phyloP scores from a whole-genome alignment of 2,888 invertebrate species.

The Hydraecia micacea region DNA sequence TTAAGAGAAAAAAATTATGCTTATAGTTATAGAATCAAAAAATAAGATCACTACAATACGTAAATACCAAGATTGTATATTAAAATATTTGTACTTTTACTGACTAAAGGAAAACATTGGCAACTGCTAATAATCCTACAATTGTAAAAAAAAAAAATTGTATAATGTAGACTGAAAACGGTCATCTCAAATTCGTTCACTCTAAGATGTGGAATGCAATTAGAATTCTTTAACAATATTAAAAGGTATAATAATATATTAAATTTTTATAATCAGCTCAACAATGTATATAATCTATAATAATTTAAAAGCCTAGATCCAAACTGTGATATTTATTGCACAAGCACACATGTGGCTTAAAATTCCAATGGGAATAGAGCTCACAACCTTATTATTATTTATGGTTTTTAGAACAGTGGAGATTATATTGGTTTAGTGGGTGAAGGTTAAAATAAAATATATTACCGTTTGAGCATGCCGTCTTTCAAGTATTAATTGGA shows the following conservation, averaged over 20 bases:
- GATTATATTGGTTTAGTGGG: conserved; percentile 82
- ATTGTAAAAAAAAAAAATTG: conserved; percentile 89
- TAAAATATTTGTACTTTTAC: conserved; percentile 95
- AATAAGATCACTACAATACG: conserved; percentile 90
- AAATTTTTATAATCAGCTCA: conserved; percentile 91
- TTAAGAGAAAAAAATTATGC: conserved; percentile 88
- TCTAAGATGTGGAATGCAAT: conserved; percentile 91
- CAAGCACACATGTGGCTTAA: conserved; percentile 91
- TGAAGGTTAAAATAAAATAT: conserved; percentile 73
- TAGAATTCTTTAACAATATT: conserved; percentile 91
- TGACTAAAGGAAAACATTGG: conserved; percentile 93
- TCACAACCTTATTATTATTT: conserved; percentile 89
- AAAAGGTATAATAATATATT: conserved; percentile 91
- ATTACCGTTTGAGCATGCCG: conserved; percentile 80
- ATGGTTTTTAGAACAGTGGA: conserved; percentile 83
- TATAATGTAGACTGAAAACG: conserved; percentile 90
- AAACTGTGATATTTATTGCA: conserved; percentile 91
- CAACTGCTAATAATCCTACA: conserved; percentile 90
- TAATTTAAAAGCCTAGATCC: conserved; percentile 91
- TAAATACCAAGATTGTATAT: conserved; percentile 91
- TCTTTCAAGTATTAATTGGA: conserved; percentile 78
- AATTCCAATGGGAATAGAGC: conserved; percentile 90
- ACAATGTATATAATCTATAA: conserved; percentile 92
- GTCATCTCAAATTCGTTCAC: conserved; percentile 90
- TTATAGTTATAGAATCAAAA: conserved; percentile 89